Percentiles rank a stretch among this genome's conserved stretches.
These are phyloP conservation scores for Orchesellides sinensis DNA, from an alignment of 2,888 invertebrate species.

Conservation along the genomic window DNA sequence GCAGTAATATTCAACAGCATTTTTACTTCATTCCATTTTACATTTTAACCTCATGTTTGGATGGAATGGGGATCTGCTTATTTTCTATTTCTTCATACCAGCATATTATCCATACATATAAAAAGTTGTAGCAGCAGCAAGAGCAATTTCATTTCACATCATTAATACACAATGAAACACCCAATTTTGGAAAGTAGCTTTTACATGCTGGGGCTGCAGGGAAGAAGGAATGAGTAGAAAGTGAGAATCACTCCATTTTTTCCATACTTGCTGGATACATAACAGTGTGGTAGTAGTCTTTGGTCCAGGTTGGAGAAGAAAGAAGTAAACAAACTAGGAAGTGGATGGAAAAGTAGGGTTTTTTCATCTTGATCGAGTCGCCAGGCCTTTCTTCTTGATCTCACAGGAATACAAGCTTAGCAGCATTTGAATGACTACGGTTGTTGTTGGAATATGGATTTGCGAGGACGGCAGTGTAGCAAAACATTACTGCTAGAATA, in stretches of 20 bases:
- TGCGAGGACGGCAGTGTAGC: slow-evolving; percentile 60
- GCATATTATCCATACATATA: neutral
- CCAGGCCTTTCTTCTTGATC: neutral
- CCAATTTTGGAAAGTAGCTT: slow-evolving; percentile 19
- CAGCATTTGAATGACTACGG: slow-evolving; percentile 20
- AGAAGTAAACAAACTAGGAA: neutral
- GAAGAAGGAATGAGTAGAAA: neutral
- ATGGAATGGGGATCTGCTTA: neutral
- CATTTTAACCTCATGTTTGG: neutral
- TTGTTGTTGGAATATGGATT: slow-evolving; percentile 46
- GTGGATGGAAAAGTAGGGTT: neutral
- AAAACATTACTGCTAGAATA: slow-evolving; percentile 68
- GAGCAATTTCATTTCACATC: slow-evolving; percentile 24
- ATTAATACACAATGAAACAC: slow-evolving; percentile 27
- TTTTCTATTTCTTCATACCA: neutral
- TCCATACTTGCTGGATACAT: neutral
- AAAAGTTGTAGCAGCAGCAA: neutral
- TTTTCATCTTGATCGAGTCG: neutral
- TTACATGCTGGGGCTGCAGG: neutral
- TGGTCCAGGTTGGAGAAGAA: neutral
- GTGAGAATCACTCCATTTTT: slow-evolving; percentile 9
- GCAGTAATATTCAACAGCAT: neutral
- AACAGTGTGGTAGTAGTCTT: neutral
- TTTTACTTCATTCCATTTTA: slow-evolving; percentile 4
- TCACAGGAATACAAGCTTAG: slow-evolving; percentile 19